Evolutionary conservation across 2,888 invertebrate genomes (phyloP).

Genomic region (Tachina lurida): DNA sequence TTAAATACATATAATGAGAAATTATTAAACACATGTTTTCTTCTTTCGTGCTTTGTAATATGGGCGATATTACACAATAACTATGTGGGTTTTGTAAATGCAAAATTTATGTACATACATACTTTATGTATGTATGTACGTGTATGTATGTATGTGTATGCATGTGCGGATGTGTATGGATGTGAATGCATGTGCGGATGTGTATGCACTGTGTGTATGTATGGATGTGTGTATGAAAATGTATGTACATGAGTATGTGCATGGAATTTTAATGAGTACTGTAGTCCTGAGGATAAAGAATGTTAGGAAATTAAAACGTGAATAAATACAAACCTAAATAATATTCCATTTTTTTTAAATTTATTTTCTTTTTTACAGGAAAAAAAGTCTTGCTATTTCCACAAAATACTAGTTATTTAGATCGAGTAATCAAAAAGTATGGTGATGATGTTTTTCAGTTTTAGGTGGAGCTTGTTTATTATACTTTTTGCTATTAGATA

Average conservation of each 20-base stretch:
- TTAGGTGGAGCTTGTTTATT: constrained; percentile 68
- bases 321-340: constrained; percentile 79
- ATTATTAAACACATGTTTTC: constrained; percentile 64
- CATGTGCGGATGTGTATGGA: background rate
- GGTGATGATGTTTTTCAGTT: constrained; percentile 59
- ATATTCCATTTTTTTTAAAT: constrained; percentile 76
- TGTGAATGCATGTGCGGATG: background rate
- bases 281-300: constrained; percentile 7
- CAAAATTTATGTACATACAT: constrained; percentile 29
- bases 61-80: constrained; percentile 69
- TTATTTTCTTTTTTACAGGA: constrained; percentile 18
- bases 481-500: constrained; percentile 54
- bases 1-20: constrained; percentile 30
- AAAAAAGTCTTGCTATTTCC: constrained; percentile 18
- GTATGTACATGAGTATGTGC: background rate
- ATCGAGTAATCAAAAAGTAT: constrained; percentile 52
- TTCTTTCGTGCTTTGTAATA: constrained; percentile 36
- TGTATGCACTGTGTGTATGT: background rate
- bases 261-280: constrained; percentile 6
- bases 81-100: constrained; percentile 39
- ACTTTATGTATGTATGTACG: background rate
- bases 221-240: too few relatives aligned
- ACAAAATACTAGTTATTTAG: constrained; percentile 16
- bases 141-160: background rate
- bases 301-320: background rate